These are phyloP conservation scores for Micropoecilia bifurca DNA, from an alignment of 2,797 vertebrate genomes.

Conservation along the genomic window DNA sequence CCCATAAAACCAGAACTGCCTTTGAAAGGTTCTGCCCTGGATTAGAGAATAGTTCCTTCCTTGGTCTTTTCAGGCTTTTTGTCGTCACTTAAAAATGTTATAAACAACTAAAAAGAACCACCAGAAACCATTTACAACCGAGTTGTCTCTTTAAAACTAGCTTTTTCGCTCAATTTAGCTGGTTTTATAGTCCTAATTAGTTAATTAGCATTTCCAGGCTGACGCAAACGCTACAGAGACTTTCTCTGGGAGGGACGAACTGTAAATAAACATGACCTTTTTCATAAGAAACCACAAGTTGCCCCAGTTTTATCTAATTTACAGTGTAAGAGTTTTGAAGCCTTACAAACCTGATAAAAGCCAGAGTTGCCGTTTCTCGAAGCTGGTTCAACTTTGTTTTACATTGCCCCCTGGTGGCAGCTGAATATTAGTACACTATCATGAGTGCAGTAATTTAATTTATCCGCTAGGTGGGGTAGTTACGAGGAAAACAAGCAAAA, in stretches of 20 bases:
- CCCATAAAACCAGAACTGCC: slow-evolving; percentile 5
- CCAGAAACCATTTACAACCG: slow-evolving; percentile 14
- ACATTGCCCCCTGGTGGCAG: slow-evolving; percentile 43
- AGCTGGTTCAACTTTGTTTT: not conserved
- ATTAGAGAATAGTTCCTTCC: slow-evolving; percentile 5
- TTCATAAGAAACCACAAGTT: slow-evolving; percentile 6
- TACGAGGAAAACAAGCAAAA: not conserved
- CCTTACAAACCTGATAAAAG: not conserved
- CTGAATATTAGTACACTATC: accelerated
- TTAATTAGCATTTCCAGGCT: slow-evolving; percentile 34
- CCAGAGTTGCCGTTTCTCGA: not conserved
- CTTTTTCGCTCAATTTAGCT: slow-evolving; percentile 25
- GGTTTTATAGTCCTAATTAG: slow-evolving; percentile 24
- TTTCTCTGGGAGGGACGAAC: not conserved
- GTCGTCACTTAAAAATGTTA: slow-evolving; percentile 32
- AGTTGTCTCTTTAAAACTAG: slow-evolving; percentile 19
- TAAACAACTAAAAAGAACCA: slow-evolving; percentile 6
- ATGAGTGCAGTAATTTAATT: not conserved
- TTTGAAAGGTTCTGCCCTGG: slow-evolving; percentile 5
- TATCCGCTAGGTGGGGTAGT: slow-evolving; percentile 13
- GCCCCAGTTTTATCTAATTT: not conserved
- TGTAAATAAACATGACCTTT: not conserved
- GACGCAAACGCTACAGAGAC: slow-evolving; percentile 14
- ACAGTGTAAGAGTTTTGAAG: not conserved
- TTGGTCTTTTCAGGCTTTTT: slow-evolving; percentile 10